phyloP scores from a whole-genome alignment of 92 coral and sea anemone species.

The Parazoanthus darwini region DNA sequence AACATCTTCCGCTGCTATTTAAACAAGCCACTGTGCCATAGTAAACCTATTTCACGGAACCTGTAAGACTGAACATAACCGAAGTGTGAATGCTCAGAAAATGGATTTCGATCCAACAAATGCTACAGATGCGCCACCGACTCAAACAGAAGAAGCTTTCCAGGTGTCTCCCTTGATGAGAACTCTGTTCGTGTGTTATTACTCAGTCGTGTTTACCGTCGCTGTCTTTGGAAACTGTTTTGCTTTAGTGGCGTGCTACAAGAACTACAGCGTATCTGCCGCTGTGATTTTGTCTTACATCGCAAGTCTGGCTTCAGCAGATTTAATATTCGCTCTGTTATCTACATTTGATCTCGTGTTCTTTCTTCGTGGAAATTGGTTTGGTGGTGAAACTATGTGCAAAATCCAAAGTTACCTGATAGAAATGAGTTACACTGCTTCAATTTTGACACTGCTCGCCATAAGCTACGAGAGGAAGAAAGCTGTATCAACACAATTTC shows the following conservation, averaged over 20 bases:
- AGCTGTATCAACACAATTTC: conserved; percentile 74
- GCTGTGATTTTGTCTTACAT: conserved; percentile 70
- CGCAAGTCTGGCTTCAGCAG: conserved; percentile 81
- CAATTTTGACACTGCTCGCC: conserved; percentile 70
- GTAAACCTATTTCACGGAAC: background rate
- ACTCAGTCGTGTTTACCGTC: conserved; percentile 56
- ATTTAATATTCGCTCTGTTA: conserved; percentile 70
- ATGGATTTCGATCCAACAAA: conserved; percentile 22
- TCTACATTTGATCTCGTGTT: conserved; percentile 74
- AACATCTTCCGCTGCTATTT: background rate
- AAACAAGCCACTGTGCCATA: background rate
- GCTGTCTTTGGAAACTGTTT: conserved; percentile 75
- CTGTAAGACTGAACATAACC: background rate
- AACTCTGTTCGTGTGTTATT: conserved; percentile 32
- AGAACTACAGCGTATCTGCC: conserved; percentile 60
- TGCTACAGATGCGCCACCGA: conserved; percentile 10
- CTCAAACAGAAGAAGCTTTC: background rate
- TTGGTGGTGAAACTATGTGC: conserved; percentile 68
- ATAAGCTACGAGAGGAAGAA: conserved; percentile 75
- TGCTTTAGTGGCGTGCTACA: conserved; percentile 80
- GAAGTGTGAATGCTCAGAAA: background rate
- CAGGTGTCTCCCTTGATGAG: conserved; percentile 33
- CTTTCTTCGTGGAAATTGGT: conserved; percentile 69
- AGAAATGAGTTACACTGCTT: conserved; percentile 78
- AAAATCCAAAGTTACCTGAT: conserved; percentile 78